These are phyloP conservation scores for Protodeltote pygarga DNA, from an alignment of 2,888 invertebrate genomes.

Conservation along the genomic window DNA sequence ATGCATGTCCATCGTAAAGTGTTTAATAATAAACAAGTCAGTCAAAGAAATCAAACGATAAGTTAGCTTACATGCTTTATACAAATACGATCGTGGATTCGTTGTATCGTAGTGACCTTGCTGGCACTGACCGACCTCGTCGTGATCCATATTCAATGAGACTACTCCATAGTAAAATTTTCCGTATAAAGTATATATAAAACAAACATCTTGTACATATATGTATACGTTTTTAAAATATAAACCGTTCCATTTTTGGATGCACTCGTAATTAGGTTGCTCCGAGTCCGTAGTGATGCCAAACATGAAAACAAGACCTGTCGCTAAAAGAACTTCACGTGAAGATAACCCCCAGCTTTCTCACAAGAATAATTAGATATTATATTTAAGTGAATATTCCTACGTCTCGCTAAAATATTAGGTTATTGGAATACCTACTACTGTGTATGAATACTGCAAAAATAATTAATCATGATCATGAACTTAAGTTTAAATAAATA, in stretches of 20 bases:
- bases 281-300: conserved; percentile 4
- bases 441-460: background rate
- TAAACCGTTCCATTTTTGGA: conserved; percentile 16
- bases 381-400: conserved; percentile 6
- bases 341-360: conserved; percentile 18
- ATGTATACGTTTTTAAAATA: conserved; percentile 9
- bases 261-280: conserved; percentile 31
- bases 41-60: conserved; percentile 26
- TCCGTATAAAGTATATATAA: conserved; percentile 32
- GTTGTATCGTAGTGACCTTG: conserved; percentile 64
- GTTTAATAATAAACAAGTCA: conserved; percentile 15
- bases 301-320: conserved; percentile 22
- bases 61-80: conserved; percentile 24
- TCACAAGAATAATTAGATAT: conserved; percentile 3
- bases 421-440: conserved; percentile 7
- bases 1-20: conserved; percentile 23
- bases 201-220: conserved; percentile 34
- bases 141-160: conserved; percentile 75
- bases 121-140: conserved; percentile 76
- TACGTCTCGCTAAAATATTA: conserved; percentile 17
- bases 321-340: conserved; percentile 15
- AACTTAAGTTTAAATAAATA: too few relatives aligned
- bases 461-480: conserved; percentile 3
- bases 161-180: conserved; percentile 37
- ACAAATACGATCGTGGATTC: conserved; percentile 45